Evolutionary conservation across 64 coral and sea anemone genomes (phyloP).

Genomic region (Porites lutea): DNA sequence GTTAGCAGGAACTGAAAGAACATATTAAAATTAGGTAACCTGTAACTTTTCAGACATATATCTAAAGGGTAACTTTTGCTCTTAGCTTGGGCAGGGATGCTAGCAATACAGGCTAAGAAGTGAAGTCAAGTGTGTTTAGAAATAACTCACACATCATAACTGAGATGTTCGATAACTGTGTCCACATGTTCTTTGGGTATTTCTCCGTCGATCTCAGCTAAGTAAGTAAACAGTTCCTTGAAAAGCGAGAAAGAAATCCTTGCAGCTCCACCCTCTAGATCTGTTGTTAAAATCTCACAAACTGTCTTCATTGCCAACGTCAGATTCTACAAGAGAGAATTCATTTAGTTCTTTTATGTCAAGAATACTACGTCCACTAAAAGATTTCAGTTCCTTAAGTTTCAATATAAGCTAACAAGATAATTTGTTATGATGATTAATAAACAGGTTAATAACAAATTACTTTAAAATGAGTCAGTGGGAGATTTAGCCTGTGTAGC

Average conservation of each 20-base stretch:
- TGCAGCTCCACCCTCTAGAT: conserved; percentile 92
- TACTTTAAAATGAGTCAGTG: too few relatives aligned
- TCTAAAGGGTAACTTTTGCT: too few relatives aligned
- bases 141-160: conserved; percentile 92
- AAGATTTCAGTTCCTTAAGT: too few relatives aligned
- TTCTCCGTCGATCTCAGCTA: conserved; percentile 94
- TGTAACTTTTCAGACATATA: too few relatives aligned
- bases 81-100: too few relatives aligned
- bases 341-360: neutral
- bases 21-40: too few relatives aligned
- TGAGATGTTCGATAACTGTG: conserved; percentile 92
- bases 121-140: neutral
- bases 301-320: conserved; percentile 95
- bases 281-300: conserved; percentile 96
- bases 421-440: too few relatives aligned
- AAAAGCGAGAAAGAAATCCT: conserved; percentile 90
- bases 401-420: too few relatives aligned
- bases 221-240: conserved; percentile 92
- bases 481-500: too few relatives aligned
- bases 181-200: conserved; percentile 95
- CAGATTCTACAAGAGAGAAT: conserved; percentile 67
- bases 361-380: neutral
- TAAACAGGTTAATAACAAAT: too few relatives aligned
- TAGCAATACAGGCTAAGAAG: neutral
- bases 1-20: too few relatives aligned